Base-by-base conservation (phyloP, 2,797 vertebrate genomes). In the Syngnathus acus region DNA sequence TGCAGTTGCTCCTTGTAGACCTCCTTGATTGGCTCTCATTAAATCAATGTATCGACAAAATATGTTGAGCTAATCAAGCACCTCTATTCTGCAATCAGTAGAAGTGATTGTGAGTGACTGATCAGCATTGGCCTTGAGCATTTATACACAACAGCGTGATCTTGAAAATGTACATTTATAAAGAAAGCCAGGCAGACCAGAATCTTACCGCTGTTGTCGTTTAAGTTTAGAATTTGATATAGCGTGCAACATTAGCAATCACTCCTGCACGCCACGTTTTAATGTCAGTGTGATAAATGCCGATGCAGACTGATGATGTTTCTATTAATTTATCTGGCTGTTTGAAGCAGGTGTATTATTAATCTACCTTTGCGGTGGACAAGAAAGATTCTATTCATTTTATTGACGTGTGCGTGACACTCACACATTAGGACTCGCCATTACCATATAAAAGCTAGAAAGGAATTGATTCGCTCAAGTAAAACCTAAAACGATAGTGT, bases 161-260 rank as follows among this genome's bases (percentile, higher is more conserved):
- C 68, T 78, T 71, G n/a, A 60, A 60, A n/a, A 10, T 48, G 23
- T 55, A 54, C 10, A 47, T 78, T 81, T 81, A 73, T 26, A 82
- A 82, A 77, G 26, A 54, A 78, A 79, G 64, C 66, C 60, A 60
- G 66, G 79, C 81, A 73, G 77, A 86, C 83, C 79, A 73, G 75
- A 74, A 76, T 73, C 70, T 80, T 77, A 80, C 73, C 74, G 77
- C 81, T 55, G 3, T 45, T 5, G 40, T 37, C 6, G 17, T 45
- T 47, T 32, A 7, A 48, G 23, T 48, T 48, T 47, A 17, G 21
- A 47, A 59, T 39, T 57, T 37, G 8, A 61, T 61, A 40, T 42
- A n/a, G 37, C 19, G 11, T n/a, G 39, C 39, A n/a, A 5, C 9
- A 13, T 10, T 40, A 40, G 1, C 13, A 21, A 61, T n/a, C 19